Evolutionary conservation across 2,113 vertebrate species (phyloP).

Genomic region (Sterna hirundo): DNA sequence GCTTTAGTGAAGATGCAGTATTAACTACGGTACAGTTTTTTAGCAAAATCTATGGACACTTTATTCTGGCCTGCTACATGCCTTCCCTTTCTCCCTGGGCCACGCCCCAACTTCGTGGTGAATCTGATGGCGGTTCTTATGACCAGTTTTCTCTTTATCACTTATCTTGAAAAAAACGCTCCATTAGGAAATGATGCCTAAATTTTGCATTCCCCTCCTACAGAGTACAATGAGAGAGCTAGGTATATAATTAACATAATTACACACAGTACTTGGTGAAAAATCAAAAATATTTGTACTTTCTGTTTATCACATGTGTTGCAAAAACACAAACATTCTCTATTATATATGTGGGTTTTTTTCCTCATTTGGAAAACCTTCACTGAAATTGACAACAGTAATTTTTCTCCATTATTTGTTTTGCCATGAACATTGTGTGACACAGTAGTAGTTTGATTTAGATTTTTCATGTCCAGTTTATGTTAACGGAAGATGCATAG

Average conservation of each 20-base stretch:
- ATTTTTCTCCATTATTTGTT: not conserved
- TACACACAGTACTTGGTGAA: not conserved
- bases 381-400: not conserved
- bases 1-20: not conserved
- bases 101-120: not conserved
- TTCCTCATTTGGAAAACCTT: not conserved
- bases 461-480: not conserved
- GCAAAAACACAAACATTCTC: not conserved
- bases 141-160: not conserved
- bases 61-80: not conserved
- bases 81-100: fast-evolving
- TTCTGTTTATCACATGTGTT: not conserved
- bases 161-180: not conserved
- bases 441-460: not conserved
- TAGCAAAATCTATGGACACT: not conserved
- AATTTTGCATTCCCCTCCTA: not conserved
- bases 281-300: not conserved
- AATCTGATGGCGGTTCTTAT: not conserved
- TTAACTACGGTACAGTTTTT: not conserved
- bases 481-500: fast-evolving
- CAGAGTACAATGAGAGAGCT: not conserved
- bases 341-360: not conserved
- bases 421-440: not conserved
- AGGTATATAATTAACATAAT: not conserved
- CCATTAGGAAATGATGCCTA: not conserved